phyloP scores from a whole-genome alignment of 2,797 vertebrate species.

The Peromyscus aztecus region DNA sequence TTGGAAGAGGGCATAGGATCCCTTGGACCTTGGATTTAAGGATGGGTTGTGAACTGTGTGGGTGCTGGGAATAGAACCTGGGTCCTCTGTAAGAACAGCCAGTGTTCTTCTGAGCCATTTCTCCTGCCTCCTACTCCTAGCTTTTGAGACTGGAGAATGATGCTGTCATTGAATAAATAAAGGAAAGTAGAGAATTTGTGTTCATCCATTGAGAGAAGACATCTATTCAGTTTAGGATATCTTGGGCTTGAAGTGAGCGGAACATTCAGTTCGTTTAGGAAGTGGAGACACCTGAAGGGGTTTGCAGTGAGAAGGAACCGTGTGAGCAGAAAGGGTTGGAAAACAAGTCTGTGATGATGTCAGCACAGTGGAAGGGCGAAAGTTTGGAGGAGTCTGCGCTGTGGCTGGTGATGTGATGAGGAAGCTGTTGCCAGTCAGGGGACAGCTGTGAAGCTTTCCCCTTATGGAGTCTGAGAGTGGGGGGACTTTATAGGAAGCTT shows the following conservation, averaged over 20 bases:
- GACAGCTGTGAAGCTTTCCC: background rate
- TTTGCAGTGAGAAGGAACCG: slow-evolving; percentile 28
- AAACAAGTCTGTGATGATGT: background rate
- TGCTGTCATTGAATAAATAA: background rate
- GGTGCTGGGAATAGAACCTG: background rate
- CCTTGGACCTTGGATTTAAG: background rate
- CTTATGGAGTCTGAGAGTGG: background rate
- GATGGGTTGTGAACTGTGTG: background rate
- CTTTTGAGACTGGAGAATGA: slow-evolving; percentile 15
- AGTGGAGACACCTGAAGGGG: background rate
- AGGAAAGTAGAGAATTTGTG: background rate
- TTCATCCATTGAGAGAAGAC: slow-evolving; percentile 21
- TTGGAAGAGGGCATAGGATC: background rate
- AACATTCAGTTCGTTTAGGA: background rate
- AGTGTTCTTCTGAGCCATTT: background rate
- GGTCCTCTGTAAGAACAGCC: background rate
- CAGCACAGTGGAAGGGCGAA: background rate
- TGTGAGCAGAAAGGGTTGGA: background rate
- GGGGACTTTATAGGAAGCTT: background rate
- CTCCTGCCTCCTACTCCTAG: background rate
- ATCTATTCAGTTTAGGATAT: background rate
- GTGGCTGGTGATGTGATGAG: background rate
- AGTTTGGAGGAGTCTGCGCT: background rate
- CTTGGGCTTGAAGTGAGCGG: slow-evolving; percentile 25
- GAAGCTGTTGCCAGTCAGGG: background rate